Evolutionary conservation across 2,797 vertebrate genomes (phyloP), one percentile per base, ranked within the genome.

Genomic region (Anguilla marmorata): DNA sequence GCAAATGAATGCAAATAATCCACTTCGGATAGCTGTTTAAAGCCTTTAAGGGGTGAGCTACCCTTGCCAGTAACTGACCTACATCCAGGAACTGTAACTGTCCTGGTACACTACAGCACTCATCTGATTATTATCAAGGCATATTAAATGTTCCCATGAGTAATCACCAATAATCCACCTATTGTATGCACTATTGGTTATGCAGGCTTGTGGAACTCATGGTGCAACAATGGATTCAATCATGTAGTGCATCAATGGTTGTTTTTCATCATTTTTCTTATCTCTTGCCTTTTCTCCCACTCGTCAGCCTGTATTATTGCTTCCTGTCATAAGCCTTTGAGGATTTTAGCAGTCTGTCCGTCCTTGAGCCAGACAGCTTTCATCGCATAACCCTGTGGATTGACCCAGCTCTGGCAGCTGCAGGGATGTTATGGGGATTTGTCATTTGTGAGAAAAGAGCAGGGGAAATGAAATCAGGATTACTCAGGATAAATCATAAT

Each of bases 1-100:
- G 41, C 41, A 41, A 41, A 41, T 41, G 41, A 41, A 41, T 41
- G 41, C 41, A 41, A 41, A 41, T 41, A 41, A 41, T 41, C 41
- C 41, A 41, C 41, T 41, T 41, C 41, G 3, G 41, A 83, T 50
- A 16, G 56, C 54, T 72, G 14, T 1, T 84, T 58, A 4, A n/a
- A n/a, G 41, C 19, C 19, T 48, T 24, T 24, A 19, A 50, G 45
- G 8, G 45, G 50, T 86, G 85, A 89, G 7, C 90, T 50, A 85
- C 48, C 86, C 74, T 54, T 66, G 33, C 37, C 37, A 63, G 33
- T 14, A 82, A 5, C 16, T 89, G 86, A 85, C 87, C 74, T 41
- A 90, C 72, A 89, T 88, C 24, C n/a, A 69, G 30, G 11, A 37
- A 14, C 16, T 45, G 74, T 79, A 41, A 21, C 74, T 88, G 16